A percentile compares a stretch with the other conserved stretches of the same genome.
Conservation (phyloP, 2,113 vertebrate genomes). For the Laticauda colubrina region DNA sequence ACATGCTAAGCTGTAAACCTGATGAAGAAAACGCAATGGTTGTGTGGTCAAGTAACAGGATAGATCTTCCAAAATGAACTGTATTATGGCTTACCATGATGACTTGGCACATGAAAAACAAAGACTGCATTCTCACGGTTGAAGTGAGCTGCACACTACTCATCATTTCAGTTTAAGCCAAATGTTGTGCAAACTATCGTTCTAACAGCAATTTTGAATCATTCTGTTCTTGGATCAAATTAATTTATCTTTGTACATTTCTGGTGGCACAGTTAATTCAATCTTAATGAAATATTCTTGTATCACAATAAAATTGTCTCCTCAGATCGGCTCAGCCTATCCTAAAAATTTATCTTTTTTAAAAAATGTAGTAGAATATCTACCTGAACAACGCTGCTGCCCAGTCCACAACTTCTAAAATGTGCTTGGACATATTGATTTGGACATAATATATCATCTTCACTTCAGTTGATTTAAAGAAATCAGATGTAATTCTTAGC, state of each 20-base stretch:
- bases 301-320: not conserved
- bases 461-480: slow-evolving; percentile 22
- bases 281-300: not conserved
- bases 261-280: not conserved
- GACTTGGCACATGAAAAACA: not conserved
- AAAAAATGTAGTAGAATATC: not conserved
- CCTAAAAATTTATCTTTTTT: not conserved
- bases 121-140: not conserved
- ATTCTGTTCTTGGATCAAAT: not conserved
- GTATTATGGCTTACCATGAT: not conserved
- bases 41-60: not conserved
- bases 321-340: not conserved
- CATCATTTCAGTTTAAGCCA: not conserved
- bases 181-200: not conserved
- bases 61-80: not conserved
- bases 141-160: not conserved
- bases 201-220: not conserved
- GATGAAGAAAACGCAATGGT: not conserved
- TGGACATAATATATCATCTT: not conserved
- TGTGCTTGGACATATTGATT: slow-evolving; percentile 14
- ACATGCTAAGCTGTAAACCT: not conserved
- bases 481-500: slow-evolving; percentile 44
- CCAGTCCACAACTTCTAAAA: slow-evolving; percentile 18
- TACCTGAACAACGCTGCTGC: slow-evolving; percentile 29
- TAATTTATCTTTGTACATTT: not conserved